Evolutionary conservation across 2,888 invertebrate species (phyloP).

Genomic region (Molanna angustata): DNA sequence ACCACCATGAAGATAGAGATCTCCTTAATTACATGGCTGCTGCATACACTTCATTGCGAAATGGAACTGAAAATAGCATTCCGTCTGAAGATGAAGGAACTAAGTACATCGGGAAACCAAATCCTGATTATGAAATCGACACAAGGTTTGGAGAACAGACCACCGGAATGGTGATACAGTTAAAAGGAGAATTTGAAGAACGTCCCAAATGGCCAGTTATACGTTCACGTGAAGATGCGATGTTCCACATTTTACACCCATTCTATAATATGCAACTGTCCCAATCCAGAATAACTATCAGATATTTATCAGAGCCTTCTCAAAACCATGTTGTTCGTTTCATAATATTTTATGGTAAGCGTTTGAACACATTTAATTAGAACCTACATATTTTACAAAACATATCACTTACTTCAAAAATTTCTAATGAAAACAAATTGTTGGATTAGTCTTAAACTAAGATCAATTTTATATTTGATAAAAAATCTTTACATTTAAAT

Average conservation of each 20-base stretch:
- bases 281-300: too few species aligned
- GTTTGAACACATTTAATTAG: too few species aligned
- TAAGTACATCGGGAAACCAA: slow-evolving; percentile 43
- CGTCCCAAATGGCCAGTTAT: slow-evolving; percentile 35
- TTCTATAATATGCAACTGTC: slow-evolving; percentile 39
- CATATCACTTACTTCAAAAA: too few species aligned
- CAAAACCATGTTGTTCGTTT: too few species aligned
- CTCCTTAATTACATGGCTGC: slow-evolving; percentile 58
- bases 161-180: slow-evolving; percentile 54
- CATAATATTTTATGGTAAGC: too few species aligned
- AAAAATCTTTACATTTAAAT: too few species aligned
- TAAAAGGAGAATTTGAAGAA: slow-evolving; percentile 52
- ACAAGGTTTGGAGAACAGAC: slow-evolving; percentile 49
- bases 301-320: too few species aligned
- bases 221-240: too few species aligned
- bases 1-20: slow-evolving; percentile 47
- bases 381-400: too few species aligned
- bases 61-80: slow-evolving; percentile 55
- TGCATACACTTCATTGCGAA: slow-evolving; percentile 62
- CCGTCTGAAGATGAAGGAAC: slow-evolving; percentile 46
- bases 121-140: slow-evolving; percentile 41
- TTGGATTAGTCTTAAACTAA: too few species aligned
- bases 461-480: too few species aligned
- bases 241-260: not conserved
- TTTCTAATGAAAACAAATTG: too few species aligned